These are phyloP conservation scores for Chanos chanos DNA, from an alignment of 2,797 vertebrate genomes.

Conservation along the genomic window DNA sequence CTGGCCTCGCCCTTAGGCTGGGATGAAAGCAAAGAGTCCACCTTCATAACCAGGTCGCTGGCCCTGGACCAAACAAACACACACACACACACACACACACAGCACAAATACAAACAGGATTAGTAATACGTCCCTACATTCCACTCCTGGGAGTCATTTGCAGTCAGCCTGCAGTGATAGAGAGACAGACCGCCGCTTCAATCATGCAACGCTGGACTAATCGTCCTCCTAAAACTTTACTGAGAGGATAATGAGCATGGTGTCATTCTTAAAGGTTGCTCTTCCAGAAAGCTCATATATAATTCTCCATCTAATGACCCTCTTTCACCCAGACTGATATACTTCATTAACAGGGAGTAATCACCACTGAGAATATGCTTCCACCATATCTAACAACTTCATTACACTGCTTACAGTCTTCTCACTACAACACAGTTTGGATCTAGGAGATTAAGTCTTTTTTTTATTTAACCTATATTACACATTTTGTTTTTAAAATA, in stretches of 20 bases:
- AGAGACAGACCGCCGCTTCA: not conserved
- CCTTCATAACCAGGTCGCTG: conserved; percentile 97
- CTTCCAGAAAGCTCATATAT: conserved; percentile 14
- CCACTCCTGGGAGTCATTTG: not conserved
- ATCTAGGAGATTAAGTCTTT: too few relatives aligned
- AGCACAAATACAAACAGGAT: not conserved
- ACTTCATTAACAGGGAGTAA: conserved; percentile 34
- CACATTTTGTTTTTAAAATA: too few relatives aligned
- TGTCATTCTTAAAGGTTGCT: conserved; percentile 7
- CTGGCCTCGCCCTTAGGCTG: conserved; percentile 94
- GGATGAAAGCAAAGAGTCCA: conserved; percentile 91
- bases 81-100: not conserved
- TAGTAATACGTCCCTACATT: not conserved
- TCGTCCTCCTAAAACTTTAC: conserved; percentile 26
- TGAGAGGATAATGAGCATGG: conserved; percentile 29
- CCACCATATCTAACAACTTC: conserved; percentile 10
- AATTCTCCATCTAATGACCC: not conserved
- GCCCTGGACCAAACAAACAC: conserved; percentile 67
- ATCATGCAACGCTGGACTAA: conserved; percentile 6
- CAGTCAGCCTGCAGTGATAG: not conserved
- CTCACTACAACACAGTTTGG: not conserved
- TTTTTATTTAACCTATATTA: too few relatives aligned
- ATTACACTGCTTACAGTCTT: conserved; percentile 6
- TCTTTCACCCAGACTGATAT: conserved; percentile 20
- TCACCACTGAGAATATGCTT: conserved; percentile 18